Conservation (phyloP, 2,888 invertebrate genomes). For the Leucophora obtusa region DNA sequence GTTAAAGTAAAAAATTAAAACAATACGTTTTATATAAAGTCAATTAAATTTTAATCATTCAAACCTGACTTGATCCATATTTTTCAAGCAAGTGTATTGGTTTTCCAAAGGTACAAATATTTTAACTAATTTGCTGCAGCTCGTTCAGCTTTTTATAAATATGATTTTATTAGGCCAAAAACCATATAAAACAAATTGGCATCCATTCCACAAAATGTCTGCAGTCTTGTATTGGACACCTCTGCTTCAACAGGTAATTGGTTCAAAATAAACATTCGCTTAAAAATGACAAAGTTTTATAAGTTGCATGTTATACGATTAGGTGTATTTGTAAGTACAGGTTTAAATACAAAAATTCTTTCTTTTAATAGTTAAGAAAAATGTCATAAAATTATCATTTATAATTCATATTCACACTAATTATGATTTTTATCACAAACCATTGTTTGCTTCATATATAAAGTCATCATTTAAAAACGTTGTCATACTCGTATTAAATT, state of each 20-base stretch:
- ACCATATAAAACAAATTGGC: too few species aligned
- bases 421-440: slow-evolving; percentile 16
- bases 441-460: slow-evolving; percentile 16
- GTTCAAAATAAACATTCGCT: not conserved
- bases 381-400: slow-evolving; percentile 1
- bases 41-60: too few species aligned
- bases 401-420: not conserved
- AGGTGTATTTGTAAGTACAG: not conserved
- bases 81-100: too few species aligned
- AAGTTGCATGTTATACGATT: not conserved
- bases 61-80: too few species aligned
- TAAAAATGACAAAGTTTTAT: not conserved
- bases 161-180: too few species aligned
- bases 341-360: not conserved
- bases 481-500: not conserved
- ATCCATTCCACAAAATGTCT: too few species aligned
- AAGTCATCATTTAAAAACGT: not conserved
- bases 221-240: not conserved
- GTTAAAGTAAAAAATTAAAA: too few species aligned
- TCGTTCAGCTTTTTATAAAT: too few species aligned
- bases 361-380: not conserved
- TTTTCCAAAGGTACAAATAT: too few species aligned
- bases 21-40: too few species aligned
- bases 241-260: not conserved
- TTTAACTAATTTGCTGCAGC: too few species aligned